A percentile compares a stretch with the other conserved stretches of the same genome.
Conservation (phyloP, 2,113 vertebrate species). For the Hydropotes inermis region DNA sequence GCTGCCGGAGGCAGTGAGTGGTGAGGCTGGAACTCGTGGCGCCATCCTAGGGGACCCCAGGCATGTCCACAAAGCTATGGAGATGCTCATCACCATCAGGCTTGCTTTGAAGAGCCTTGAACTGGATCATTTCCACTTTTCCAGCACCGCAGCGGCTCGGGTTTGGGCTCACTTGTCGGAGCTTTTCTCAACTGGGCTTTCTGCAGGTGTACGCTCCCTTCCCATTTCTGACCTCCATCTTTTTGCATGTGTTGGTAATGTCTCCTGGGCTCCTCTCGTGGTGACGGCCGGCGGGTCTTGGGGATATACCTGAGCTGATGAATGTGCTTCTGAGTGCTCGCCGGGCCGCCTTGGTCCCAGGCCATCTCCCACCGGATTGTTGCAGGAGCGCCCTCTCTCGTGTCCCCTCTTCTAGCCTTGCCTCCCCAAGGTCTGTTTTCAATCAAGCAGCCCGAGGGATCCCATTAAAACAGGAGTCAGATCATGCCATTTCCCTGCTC, state of each 20-base stretch:
- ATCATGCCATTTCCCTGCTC: not conserved
- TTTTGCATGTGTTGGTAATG: too few species aligned
- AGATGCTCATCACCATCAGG: accelerated
- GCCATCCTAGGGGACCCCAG: too few species aligned
- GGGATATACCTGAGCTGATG: not conserved
- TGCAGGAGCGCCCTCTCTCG: not conserved
- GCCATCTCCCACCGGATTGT: not conserved
- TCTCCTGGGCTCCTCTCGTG: not conserved
- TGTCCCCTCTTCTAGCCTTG: not conserved
- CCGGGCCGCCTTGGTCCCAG: not conserved
- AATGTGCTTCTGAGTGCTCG: not conserved
- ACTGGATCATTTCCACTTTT: accelerated
- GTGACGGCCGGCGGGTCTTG: not conserved
- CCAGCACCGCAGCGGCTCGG: not conserved
- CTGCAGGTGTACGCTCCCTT: accelerated
- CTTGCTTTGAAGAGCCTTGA: not conserved
- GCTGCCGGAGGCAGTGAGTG: accelerated
- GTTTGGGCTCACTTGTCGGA: not conserved
- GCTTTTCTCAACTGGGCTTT: not conserved
- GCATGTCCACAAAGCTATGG: not conserved
- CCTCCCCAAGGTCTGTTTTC: not conserved
- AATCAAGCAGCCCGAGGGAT: not conserved
- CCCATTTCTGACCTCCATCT: not conserved
- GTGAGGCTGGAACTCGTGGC: accelerated
- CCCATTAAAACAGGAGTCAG: not conserved